Base-by-base conservation (phyloP, 2,888 invertebrate species). In the Eupithecia inturbata region DNA sequence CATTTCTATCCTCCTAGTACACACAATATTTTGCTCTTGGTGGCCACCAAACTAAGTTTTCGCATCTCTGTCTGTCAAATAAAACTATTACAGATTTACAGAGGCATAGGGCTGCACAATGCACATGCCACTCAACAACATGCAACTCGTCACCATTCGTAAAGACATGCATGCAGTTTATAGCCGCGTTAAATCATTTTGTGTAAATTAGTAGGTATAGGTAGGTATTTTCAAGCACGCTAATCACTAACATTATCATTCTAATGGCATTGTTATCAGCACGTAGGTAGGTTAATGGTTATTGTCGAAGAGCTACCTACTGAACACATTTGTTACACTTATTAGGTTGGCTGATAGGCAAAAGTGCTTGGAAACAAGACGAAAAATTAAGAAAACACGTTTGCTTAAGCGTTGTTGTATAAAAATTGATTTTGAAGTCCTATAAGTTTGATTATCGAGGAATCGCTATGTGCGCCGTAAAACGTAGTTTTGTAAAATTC, bases 221-320 rank as follows among this genome's bases (percentile, higher is more conserved):
- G 1, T 7, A 31, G 9, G n/a, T 64, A 62, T 28, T 49, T 67
- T 31, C 22, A 36, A 69, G 72, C 69, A 73, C 73, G 79, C 79
- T 83, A 82, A 85, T 85, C 82, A 77, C 73, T 66, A 60, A 67
- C 76, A 78, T 82, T 84, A 85, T 87, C 82, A 82, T 71, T 78
- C 79, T 84, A 85, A 86, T 86, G 84, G 83, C 82, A 74, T 76
- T 81, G 77, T 84, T 87, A 87, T 87, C 87, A 75, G 64, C 66
- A 53, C 69, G 80, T 81, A 82, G 81, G 81, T 79, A 83, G 81
- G 81, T 81, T 84, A 82, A 81, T 81, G 83, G 84, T 85, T 82
- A 85, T 84, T 79, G 79, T 80, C 76, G 69, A 71, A 33, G 53
- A 22, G 3, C 22, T 22, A 57, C 14, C 39, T 22, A 71, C 74